Conservation (phyloP, 1,140 invertebrate species). For the Drosophila kohkoa region DNA sequence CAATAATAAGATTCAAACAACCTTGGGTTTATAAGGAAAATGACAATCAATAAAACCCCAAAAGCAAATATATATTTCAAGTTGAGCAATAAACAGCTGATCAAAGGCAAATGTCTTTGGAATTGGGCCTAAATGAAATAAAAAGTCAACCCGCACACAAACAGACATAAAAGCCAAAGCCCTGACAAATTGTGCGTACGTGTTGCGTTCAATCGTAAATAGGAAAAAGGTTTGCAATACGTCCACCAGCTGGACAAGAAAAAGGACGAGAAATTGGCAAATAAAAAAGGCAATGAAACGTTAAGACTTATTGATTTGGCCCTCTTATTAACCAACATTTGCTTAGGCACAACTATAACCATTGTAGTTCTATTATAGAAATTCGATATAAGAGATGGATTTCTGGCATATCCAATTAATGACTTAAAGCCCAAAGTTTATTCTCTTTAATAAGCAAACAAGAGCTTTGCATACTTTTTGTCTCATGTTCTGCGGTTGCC, state of each 20-base stretch:
- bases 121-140: slow-evolving; percentile 29
- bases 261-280: slow-evolving; percentile 27
- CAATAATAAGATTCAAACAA: not conserved
- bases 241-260: not conserved
- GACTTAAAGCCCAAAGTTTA: not conserved
- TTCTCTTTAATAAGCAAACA: not conserved
- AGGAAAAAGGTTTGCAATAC: slow-evolving; percentile 36
- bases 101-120: slow-evolving; percentile 50
- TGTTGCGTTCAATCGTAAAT: slow-evolving; percentile 43
- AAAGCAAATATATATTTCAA: slow-evolving; percentile 21
- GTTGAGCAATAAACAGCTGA: slow-evolving; percentile 44
- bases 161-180: slow-evolving; percentile 27
- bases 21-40: not conserved
- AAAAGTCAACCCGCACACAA: slow-evolving; percentile 38
- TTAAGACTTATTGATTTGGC: not conserved
- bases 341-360: not conserved
- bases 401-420: not conserved
- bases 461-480: slow-evolving; percentile 16
- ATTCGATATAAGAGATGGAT: not conserved
- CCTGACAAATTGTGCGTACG: slow-evolving; percentile 53
- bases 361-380: not conserved
- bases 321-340: slow-evolving; percentile 4
- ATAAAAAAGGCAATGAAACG: slow-evolving; percentile 15
- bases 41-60: slow-evolving; percentile 39
- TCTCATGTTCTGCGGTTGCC: not conserved